These are phyloP conservation scores for Scartelaos histophorus DNA, from an alignment of 2,113 vertebrate genomes.

Conservation along the genomic window DNA sequence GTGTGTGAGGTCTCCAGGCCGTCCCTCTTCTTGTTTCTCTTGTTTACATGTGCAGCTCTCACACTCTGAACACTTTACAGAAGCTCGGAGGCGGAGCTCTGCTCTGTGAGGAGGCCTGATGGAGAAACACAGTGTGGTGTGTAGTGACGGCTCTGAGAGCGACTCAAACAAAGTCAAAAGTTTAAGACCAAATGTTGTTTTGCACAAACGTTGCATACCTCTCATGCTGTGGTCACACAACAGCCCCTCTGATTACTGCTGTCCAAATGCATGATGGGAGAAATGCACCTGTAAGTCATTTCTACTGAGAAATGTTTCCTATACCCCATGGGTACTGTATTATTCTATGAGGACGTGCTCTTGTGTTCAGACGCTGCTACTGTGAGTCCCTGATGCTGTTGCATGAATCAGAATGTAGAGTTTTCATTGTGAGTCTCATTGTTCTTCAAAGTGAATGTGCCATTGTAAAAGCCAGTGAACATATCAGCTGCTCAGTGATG, in stretches of 20 bases:
- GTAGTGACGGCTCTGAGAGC: too few relatives aligned
- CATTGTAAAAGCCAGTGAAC: slow-evolving; percentile 26
- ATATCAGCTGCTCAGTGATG: neutral
- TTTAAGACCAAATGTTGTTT: neutral
- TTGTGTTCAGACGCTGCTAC: slow-evolving; percentile 35
- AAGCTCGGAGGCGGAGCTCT: too few relatives aligned
- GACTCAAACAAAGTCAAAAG: neutral
- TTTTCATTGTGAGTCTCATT: neutral
- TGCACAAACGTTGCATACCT: neutral
- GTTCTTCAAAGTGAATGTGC: slow-evolving; percentile 15
- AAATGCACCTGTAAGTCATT: neutral
- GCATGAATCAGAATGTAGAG: slow-evolving; percentile 36
- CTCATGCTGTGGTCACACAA: neutral
- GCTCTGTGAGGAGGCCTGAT: too few relatives aligned
- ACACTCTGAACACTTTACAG: neutral
- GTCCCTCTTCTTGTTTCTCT: neutral
- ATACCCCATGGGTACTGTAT: slow-evolving; percentile 61
- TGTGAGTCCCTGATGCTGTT: slow-evolving; percentile 28
- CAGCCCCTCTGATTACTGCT: neutral
- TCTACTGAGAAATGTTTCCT: neutral
- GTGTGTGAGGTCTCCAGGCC: too few relatives aligned
- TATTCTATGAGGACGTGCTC: neutral
- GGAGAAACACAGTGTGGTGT: too few relatives aligned
- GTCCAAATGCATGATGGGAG: slow-evolving; percentile 2
- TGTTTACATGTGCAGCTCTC: neutral